phyloP scores from a whole-genome alignment of 2,113 vertebrate genomes.

The Prinia subflava region DNA sequence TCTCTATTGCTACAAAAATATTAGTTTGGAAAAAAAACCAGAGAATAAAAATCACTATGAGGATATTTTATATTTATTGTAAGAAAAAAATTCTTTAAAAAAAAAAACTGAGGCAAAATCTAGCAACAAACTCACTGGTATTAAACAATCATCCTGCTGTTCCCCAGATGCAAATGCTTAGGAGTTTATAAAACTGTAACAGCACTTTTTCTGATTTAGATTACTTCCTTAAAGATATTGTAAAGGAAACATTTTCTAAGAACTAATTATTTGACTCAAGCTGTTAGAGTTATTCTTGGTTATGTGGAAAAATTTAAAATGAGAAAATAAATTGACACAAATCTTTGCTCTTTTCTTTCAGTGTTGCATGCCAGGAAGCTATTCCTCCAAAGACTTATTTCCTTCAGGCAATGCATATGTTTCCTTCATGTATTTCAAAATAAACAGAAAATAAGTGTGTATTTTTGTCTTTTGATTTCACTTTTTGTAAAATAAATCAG shows the following conservation, averaged over 20 bases:
- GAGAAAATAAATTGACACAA: neutral
- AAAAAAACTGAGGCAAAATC: neutral
- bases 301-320: neutral
- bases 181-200: neutral
- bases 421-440: neutral
- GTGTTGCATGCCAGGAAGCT: neutral
- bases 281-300: neutral
- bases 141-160: neutral
- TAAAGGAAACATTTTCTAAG: neutral
- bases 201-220: neutral
- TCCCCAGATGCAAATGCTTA: neutral
- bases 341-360: neutral
- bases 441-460: neutral
- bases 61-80: neutral
- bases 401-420: neutral
- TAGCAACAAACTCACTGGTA: neutral
- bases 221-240: neutral
- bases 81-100: neutral
- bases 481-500: neutral
- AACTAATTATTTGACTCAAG: neutral
- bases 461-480: neutral
- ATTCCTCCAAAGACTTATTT: neutral
- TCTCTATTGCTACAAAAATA: neutral
- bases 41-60: fast-evolving
- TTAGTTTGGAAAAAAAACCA: neutral